Conservation (phyloP, 2,888 invertebrate genomes). For the Synanthedon andrenaeformis region DNA sequence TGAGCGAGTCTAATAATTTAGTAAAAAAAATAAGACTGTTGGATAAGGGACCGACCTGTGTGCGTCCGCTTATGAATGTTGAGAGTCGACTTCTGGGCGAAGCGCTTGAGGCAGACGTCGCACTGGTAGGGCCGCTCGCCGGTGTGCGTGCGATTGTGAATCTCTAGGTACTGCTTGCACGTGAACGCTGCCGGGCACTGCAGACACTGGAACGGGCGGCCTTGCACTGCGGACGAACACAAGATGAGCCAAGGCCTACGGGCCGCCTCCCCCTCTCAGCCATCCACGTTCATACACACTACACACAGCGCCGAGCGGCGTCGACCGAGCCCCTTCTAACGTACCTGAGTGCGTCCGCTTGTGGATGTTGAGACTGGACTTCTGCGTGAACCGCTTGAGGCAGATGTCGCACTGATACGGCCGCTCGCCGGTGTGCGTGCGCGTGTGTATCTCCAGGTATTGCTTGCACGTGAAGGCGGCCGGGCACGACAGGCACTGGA, state of each 20-base stretch:
- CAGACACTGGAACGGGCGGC: slow-evolving; percentile 72
- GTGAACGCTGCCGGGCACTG: slow-evolving; percentile 72
- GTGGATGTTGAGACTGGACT: slow-evolving; percentile 85
- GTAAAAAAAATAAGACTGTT: neutral
- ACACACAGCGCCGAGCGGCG: slow-evolving; percentile 17
- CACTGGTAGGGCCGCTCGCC: slow-evolving; percentile 74
- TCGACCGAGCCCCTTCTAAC: slow-evolving; percentile 19
- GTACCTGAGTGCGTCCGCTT: slow-evolving; percentile 80
- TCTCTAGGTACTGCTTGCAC: slow-evolving; percentile 69
- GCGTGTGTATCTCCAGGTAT: slow-evolving; percentile 73
- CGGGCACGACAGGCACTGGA: slow-evolving; percentile 72
- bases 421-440: slow-evolving; percentile 71
- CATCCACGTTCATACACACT: slow-evolving; percentile 22
- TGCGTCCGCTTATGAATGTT: slow-evolving; percentile 86
- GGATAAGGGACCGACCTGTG: slow-evolving; percentile 60
- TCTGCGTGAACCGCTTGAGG: slow-evolving; percentile 84
- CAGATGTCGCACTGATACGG: slow-evolving; percentile 80
- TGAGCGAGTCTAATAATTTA: too few relatives aligned
- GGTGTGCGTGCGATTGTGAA: slow-evolving; percentile 68
- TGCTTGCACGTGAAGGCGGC: slow-evolving; percentile 72
- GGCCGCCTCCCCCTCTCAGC: slow-evolving; percentile 18
- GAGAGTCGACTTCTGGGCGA: slow-evolving; percentile 84
- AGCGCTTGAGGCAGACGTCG: slow-evolving; percentile 81
- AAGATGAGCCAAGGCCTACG: slow-evolving; percentile 16
- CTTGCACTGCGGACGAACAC: slow-evolving; percentile 58